Percentiles rank a stretch among this genome's conserved stretches.
Conservation (phyloP, 53 echinoderm and acorn worm species). For the Crossaster papposus region DNA sequence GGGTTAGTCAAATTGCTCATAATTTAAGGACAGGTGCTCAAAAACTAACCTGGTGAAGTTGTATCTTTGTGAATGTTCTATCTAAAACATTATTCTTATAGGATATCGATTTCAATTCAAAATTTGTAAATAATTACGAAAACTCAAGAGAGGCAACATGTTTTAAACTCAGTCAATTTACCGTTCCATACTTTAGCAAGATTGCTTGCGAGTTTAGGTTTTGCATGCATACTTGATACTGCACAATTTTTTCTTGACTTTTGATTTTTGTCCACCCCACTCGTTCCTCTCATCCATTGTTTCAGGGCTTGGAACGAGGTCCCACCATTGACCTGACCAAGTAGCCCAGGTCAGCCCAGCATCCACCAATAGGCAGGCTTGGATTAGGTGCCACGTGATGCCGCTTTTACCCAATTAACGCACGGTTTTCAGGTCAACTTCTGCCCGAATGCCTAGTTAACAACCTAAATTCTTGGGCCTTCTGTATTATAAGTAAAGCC, state of each 20-base stretch:
- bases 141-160: too few species aligned
- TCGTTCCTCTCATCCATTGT: neutral
- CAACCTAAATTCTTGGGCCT: neutral
- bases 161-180: too few species aligned
- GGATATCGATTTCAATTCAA: too few species aligned
- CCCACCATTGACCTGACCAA: slow-evolving; percentile 51
- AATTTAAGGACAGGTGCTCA: too few species aligned
- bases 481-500: too few species aligned
- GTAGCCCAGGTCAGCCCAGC: slow-evolving; percentile 24
- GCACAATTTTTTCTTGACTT: neutral
- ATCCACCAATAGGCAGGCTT: slow-evolving; percentile 18
- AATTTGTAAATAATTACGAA: too few species aligned
- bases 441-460: neutral
- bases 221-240: neutral
- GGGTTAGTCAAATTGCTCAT: too few species aligned
- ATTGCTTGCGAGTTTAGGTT: neutral
- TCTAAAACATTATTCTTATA: too few species aligned
- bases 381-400: slow-evolving; percentile 30
- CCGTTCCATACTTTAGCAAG: neutral
- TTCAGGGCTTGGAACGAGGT: slow-evolving; percentile 26
- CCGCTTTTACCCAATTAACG: neutral
- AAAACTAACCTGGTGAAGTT: too few species aligned
- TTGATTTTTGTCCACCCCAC: neutral
- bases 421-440: neutral
- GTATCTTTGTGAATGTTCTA: too few species aligned